Evolutionary conservation across 2,113 vertebrate genomes (phyloP), one percentile per base, ranked within the genome.

Genomic region (Rynchops niger): DNA sequence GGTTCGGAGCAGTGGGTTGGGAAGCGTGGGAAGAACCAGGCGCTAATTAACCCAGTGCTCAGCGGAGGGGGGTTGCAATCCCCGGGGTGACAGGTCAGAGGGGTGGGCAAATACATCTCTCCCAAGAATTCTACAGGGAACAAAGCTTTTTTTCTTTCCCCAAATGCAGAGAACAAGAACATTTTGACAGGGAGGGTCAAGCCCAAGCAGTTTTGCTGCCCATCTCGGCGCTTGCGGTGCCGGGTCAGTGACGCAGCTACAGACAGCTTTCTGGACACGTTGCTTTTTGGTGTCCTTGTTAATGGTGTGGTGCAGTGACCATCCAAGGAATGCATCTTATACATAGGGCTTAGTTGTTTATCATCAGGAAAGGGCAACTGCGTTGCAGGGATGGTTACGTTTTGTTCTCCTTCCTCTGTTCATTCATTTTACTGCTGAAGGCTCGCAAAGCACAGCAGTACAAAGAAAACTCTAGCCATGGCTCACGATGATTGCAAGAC

Each of bases 181-280:
- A 20, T 76, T 73, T 76, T 86, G n/a, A 32, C 23, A 38, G 67
- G 58, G 56, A 82, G 8, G 8, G 29, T 82, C 22, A 59, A 86
- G 38, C 23, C 38, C 58, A 50, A 67, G n/a, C 12, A 59, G 22
- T 50, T 82, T 71, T 47, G 21, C 56, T 62, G 62, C 43, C 59
- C 43, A 36, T 17, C 38, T 45, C 17, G 0, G 3, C 19, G 27
- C 29, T 12, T 17, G 65, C 2, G 2, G 43, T 1, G 0, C 53
- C 65, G 30, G 15, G 52, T 17, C 43, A 42, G 52, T 7, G 49
- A 36, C 0, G 0, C 34, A 16, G 16, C 67, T 29, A 36, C 32
- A 19, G 38, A 29, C 8, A 82, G 53, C 38, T 82, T 82, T 88
- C 38, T 49, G 45, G 50, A 26, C 4, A 9, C 4, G 2, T 7